Percentiles rank a stretch among this genome's conserved stretches.
Evolutionary conservation across 2,888 invertebrate genomes (phyloP).

Genomic region (Beris chalybata): DNA sequence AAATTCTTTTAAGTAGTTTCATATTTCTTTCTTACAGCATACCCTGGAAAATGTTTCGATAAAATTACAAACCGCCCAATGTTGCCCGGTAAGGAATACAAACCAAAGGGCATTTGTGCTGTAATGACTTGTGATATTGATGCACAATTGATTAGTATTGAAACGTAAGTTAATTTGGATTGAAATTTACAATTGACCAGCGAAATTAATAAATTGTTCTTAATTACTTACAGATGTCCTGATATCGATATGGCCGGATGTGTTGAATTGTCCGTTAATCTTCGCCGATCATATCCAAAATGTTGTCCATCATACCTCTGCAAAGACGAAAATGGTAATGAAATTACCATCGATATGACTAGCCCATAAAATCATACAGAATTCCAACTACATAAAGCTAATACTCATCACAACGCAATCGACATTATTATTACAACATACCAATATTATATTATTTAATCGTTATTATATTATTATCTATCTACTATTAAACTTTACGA

Average conservation of each 20-base stretch:
- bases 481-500: slow-evolving; percentile 9
- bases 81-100: slow-evolving; percentile 54
- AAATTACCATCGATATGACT: slow-evolving; percentile 45
- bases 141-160: slow-evolving; percentile 51
- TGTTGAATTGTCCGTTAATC: slow-evolving; percentile 52
- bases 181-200: neutral
- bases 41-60: slow-evolving; percentile 55
- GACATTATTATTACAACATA: neutral
- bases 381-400: slow-evolving; percentile 1
- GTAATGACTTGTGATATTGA: slow-evolving; percentile 52
- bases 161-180: slow-evolving; percentile 43
- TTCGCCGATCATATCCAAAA: slow-evolving; percentile 53
- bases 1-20: no score
- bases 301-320: slow-evolving; percentile 55
- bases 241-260: slow-evolving; percentile 53
- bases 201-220: neutral
- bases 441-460: slow-evolving; percentile 15
- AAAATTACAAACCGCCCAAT: slow-evolving; percentile 51
- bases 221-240: slow-evolving; percentile 44
- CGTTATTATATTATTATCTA: slow-evolving; percentile 7
- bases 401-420: neutral
- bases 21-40: slow-evolving; percentile 44
- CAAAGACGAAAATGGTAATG: slow-evolving; percentile 53
- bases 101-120: slow-evolving; percentile 55
- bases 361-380: slow-evolving; percentile 10